Evolutionary conservation across 2,888 invertebrate species (phyloP).

Genomic region (Parapristionchus giblindavisi): DNA sequence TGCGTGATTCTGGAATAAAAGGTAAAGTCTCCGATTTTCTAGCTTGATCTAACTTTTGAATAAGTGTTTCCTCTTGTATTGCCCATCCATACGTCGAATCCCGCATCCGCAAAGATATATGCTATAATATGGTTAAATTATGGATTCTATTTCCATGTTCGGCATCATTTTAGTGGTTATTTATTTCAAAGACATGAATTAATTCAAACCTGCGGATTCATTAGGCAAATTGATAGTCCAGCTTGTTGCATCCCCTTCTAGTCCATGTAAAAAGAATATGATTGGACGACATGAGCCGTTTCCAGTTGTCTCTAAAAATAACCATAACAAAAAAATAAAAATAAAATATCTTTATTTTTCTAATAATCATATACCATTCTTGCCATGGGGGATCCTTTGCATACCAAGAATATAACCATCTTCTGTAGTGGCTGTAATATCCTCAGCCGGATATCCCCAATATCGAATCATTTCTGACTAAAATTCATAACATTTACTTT

Average conservation of each 20-base stretch:
- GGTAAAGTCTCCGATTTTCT: no score
- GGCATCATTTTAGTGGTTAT: no score
- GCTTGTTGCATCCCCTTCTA: constrained; percentile 70
- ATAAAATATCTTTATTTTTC: no score
- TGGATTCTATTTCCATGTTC: background rate
- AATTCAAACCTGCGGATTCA: constrained; percentile 34
- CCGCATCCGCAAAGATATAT: constrained; percentile 70
- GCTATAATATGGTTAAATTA: constrained; percentile 44
- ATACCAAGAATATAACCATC: constrained; percentile 17
- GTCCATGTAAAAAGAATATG: constrained; percentile 82
- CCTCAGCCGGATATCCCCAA: constrained; percentile 18
- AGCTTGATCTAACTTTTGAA: constrained; percentile 71
- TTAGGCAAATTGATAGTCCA: constrained; percentile 58
- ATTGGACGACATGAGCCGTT: constrained; percentile 61
- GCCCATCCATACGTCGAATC: no score
- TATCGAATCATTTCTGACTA: constrained; percentile 20
- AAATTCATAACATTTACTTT: no score
- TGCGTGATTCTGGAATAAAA: constrained; percentile 42
- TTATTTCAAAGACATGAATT: no score
- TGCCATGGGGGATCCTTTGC: background rate
- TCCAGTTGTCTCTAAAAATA: no score
- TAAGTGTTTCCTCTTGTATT: constrained; percentile 84
- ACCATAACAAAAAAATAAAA: no score
- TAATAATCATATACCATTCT: background rate
- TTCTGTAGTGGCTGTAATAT: background rate